Percentiles rank a stretch among this genome's conserved stretches.
Evolutionary conservation across 2,797 vertebrate species (phyloP).

Genomic region (Dipus sagitta): DNA sequence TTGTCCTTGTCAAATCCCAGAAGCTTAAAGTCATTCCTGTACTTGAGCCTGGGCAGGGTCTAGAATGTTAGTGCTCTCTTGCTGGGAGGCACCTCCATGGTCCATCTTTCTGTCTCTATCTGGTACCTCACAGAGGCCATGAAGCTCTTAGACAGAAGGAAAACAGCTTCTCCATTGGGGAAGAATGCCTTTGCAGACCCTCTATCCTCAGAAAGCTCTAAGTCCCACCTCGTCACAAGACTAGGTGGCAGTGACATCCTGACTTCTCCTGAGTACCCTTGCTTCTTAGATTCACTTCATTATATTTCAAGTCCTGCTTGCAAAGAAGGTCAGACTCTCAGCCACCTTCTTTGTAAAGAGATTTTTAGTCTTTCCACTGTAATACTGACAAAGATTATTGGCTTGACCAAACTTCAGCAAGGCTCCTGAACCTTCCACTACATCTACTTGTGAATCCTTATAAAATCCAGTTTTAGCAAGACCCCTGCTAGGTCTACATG

Average conservation of each 20-base stretch:
- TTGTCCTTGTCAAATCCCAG: conserved; percentile 16
- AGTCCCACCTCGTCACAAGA: background rate
- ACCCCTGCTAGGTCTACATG: background rate
- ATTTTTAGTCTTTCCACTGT: background rate
- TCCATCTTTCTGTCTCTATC: background rate
- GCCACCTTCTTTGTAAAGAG: background rate
- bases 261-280: background rate
- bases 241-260: background rate
- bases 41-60: background rate
- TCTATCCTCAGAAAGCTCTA: background rate
- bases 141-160: background rate
- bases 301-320: background rate
- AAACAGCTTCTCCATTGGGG: background rate
- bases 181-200: background rate
- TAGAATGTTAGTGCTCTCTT: background rate
- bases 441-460: background rate
- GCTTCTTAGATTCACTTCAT: background rate
- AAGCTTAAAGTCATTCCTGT: background rate
- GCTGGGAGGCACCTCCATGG: background rate
- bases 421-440: background rate
- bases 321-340: background rate
- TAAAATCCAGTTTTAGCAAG: background rate
- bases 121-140: too few relatives aligned
- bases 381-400: background rate
- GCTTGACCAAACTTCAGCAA: background rate